Base-by-base conservation (phyloP, 1,140 invertebrate species). In the Drosophila lacertosa region DNA sequence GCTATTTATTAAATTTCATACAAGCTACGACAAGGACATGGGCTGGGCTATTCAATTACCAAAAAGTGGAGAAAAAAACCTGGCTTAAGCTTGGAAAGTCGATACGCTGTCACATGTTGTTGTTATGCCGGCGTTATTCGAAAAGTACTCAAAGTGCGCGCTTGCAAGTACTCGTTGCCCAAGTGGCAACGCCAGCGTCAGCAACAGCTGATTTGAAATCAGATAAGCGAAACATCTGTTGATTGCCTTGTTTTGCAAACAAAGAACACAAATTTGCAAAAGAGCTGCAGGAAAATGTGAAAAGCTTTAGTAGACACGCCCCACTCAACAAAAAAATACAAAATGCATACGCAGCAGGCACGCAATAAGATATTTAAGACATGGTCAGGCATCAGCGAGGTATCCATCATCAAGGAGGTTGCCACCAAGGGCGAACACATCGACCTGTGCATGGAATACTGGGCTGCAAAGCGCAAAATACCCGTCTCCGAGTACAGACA, bases 341-440 rank as follows among this genome's bases (percentile, higher is more conserved):
- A 37, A 39, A 88, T 88, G 82, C 70, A 82, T 62, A 67, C 82
- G 66, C 33, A 44, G 16, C 66, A 88, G 50, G 78, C 75, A 35
- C 79, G 86, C 6, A 83, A 90, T 40, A 91, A 91, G 51, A 77
- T 91, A 13, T 79, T 89, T 44, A 90, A 89, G 44, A 84, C 72
- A 42, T 91, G 89, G 89, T 73, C 70, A 1, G 86, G 79, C 6
- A 89, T 90, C 39, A 82, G 82, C 54, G 90, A 91, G 40, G 69
- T 88, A 26, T 58, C 75, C 16, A 71, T 91, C 9, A 91, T 91
- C 26, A 90, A 90, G 57, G 90, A 91, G 35, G 90, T 91, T 20
- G 90, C 90, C 51, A 91, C 90, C 35, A 91, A 91, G 50, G 90
- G 90, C 11, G 89, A 90, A 16, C 70, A 90, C 69, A 90, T 91